These are phyloP conservation scores for Nomada flava DNA, from an alignment of 2,888 invertebrate genomes.

Conservation along the genomic window DNA sequence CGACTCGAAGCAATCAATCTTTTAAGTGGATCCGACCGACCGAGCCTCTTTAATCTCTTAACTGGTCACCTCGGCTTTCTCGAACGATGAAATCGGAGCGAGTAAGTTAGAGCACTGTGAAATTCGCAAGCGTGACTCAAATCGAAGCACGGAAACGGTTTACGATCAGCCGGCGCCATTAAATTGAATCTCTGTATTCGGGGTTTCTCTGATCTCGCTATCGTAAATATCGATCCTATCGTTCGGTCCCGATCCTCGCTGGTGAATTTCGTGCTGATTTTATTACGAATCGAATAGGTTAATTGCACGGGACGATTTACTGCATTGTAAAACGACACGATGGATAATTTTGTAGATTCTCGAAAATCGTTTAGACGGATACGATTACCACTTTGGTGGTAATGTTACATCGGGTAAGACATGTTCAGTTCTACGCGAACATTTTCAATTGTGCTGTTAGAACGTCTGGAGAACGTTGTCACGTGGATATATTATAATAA, in stretches of 20 bases:
- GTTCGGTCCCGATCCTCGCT: constrained; percentile 23
- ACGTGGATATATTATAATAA: background rate
- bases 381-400: no score
- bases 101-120: constrained; percentile 57
- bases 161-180: constrained; percentile 65
- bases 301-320: constrained; percentile 16
- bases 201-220: constrained; percentile 48
- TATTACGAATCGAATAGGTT: constrained; percentile 20
- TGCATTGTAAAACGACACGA: background rate
- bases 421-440: no score
- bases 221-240: constrained; percentile 52
- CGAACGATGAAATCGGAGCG: constrained; percentile 47
- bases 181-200: constrained; percentile 70
- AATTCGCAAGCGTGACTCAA: constrained; percentile 67
- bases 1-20: constrained; percentile 42
- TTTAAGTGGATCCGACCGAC: constrained; percentile 45
- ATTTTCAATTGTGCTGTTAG: no score
- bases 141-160: constrained; percentile 67
- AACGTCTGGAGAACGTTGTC: no score
- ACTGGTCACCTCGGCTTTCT: constrained; percentile 48
- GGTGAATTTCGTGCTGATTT: constrained; percentile 20
- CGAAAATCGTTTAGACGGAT: no score
- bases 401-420: no score
- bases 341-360: no score
- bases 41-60: constrained; percentile 62